Conservation (phyloP, 2,113 vertebrate species). For the Thamnophis sirtalis region DNA sequence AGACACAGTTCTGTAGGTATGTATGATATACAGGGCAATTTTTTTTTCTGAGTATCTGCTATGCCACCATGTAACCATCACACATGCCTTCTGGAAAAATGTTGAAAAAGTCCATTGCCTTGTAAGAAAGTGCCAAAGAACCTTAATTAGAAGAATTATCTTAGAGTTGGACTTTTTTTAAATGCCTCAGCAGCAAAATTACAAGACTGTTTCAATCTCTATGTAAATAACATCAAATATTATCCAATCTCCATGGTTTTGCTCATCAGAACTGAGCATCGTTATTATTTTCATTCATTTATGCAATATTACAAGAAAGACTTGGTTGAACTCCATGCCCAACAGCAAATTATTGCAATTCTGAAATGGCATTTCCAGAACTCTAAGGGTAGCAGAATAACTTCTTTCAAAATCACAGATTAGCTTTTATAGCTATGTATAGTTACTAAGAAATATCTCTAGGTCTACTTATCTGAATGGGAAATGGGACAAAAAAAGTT, state of each 20-base stretch:
- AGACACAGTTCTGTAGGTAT: slow-evolving; percentile 3
- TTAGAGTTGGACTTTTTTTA: slow-evolving; percentile 28
- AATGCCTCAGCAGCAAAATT: slow-evolving; percentile 32
- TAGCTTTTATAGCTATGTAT: neutral
- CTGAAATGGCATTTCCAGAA: neutral
- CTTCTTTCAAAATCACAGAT: neutral
- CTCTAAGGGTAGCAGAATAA: neutral
- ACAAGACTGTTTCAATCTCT: neutral
- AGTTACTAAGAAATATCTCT: neutral
- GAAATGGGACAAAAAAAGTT: neutral
- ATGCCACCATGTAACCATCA: neutral
- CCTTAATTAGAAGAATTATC: slow-evolving; percentile 25
- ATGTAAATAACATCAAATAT: neutral
- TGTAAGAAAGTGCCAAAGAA: neutral
- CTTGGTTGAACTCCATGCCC: neutral
- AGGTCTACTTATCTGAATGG: neutral
- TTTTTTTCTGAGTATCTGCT: neutral
- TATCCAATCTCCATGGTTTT: neutral
- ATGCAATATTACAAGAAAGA: neutral
- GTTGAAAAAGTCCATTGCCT: neutral
- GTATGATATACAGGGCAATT: slow-evolving; percentile 4
- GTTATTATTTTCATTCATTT: neutral
- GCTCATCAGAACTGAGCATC: neutral
- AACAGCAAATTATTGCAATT: neutral
- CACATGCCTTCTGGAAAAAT: neutral